Conservation (phyloP, 2,113 vertebrate species). For the Lates calcarifer region DNA sequence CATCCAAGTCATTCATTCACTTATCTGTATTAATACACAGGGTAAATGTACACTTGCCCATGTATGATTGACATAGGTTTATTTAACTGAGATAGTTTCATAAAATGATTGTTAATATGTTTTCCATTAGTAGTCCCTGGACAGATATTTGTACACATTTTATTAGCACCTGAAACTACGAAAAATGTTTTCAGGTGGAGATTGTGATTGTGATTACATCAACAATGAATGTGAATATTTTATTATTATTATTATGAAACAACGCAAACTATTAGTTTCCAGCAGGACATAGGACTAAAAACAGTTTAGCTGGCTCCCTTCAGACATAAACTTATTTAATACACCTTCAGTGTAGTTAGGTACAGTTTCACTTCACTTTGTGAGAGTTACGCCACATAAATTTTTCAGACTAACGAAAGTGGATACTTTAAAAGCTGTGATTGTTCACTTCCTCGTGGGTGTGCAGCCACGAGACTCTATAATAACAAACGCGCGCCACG, state of each 20-base stretch:
- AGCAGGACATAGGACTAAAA: background rate
- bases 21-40: too few species aligned
- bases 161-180: background rate
- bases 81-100: too few species aligned
- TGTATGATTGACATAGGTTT: too few species aligned
- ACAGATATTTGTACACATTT: background rate
- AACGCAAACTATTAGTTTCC: background rate
- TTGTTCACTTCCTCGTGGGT: slow-evolving; percentile 29
- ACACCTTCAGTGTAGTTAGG: background rate
- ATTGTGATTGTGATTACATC: background rate
- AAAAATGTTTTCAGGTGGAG: background rate
- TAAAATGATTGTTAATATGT: too few species aligned
- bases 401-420: background rate
- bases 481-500: slow-evolving; percentile 19
- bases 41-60: too few species aligned
- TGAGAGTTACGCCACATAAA: background rate
- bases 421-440: background rate
- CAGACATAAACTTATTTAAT: too few species aligned
- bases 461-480: background rate
- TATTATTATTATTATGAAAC: background rate
- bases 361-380: background rate
- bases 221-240: background rate
- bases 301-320: too few species aligned
- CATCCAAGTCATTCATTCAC: too few species aligned
- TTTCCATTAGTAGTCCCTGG: background rate